Base-by-base conservation (phyloP, 92 coral and sea anemone genomes). In the Meandrina meandrites region DNA sequence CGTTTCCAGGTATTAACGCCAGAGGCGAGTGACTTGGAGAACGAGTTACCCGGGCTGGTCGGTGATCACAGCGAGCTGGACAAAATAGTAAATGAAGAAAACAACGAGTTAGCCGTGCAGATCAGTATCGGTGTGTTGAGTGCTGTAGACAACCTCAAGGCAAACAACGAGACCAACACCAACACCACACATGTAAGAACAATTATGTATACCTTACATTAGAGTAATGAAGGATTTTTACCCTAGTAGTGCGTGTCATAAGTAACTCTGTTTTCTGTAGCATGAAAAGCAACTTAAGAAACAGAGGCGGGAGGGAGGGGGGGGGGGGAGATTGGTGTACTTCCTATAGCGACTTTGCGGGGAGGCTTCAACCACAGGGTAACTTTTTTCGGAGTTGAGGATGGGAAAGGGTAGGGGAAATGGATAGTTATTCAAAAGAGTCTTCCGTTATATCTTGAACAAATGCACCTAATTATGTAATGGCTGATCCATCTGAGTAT, bases 111-210 rank as follows among this genome's bases (percentile, higher is more conserved):
- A 45, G 88, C 88, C 27, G 80, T 75, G 1, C 88, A 84, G 30
- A 72, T 84, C 24, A 74, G 81, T 28, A 56, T 84, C 12, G 77
- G 80, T 22, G 81, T 75, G n/a, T 40, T 84, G 42, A 84, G 88
- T 54, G 81, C 88, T 13, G 47, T 84, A 13, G 53, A 75, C 45
- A 16, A n/a, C 28, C 54, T 35, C 21, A 19, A 45, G 19, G 72
- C 35, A 78, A 73, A 21, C 48, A 73, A 73, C 27, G 78, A 11
- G 13, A 73, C 78, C 36, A 78, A 66, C 42, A 40, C 72, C 70
- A 56, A 84, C 88, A 74, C 37, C 40, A 19, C 88, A 5, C 4
- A 8, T 8, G 88, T 84, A 56, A 84, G 45, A 5, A 17, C 2
- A 19, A 5, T 62, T 8, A 4, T 15, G 22, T 3, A 19, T 24